Evolutionary conservation across 2,113 vertebrate genomes (phyloP), one percentile per base, ranked within the genome.

Genomic region (Apus apus): DNA sequence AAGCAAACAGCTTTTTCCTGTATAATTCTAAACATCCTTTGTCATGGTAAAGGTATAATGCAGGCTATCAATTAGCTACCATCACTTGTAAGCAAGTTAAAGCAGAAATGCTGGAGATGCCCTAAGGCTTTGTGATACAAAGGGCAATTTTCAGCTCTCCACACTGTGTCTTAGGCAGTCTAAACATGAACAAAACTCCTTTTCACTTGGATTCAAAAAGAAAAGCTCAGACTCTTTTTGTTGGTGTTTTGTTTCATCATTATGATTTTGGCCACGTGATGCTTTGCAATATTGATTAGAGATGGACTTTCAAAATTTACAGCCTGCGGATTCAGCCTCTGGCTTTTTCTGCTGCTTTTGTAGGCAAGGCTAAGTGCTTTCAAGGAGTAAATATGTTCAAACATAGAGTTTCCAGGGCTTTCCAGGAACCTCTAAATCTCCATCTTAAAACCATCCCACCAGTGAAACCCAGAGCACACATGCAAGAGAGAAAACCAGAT

Each of bases 181-280:
- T 85, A 82, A 95, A 95, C 61, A 89, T 25, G 45, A 95, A 89
- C 36, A 54, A 85, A 89, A 96, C 95, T 96, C 89, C 81, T 95
- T 94, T 96, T 95, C 95, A 96, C 85, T 95, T 89, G 70, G 50
- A 94, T 89, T 78, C 89, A 93, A 76, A 45, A 91, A 50, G 75
- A 94, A 93, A 89, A 94, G 51, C 87, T 91, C 90, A 30, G 64
- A 87, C 68, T 87, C 46, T 86, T 90, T 88, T 80, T 89, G 73
- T 53, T 72, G 61, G 61, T 81, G 61, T 75, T 96, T 93, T 87
- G 70, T 92, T 94, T 92, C 61, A 19, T 71, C 78, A 92, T 94
- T 88, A 93, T 87, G 8, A 81, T 81, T 94, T 93, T 94, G 91
- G 85, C 48, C 36, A 82, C 2, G 5, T 32, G 45, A 60, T 75